Conservation (phyloP, 2,113 vertebrate genomes). For the Siniperca chuatsi region DNA sequence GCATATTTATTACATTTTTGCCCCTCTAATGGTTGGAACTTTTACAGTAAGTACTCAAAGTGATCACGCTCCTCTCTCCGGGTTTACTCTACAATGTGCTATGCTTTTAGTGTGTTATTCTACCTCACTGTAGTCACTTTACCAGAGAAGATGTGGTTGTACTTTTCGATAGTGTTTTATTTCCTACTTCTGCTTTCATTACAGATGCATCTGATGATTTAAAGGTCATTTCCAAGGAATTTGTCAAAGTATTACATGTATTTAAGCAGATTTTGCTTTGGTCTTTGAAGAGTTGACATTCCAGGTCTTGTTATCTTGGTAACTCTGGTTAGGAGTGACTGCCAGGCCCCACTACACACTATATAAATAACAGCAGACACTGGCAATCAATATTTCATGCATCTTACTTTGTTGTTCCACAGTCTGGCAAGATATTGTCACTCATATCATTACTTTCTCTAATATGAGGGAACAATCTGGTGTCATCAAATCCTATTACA, state of each 20-base stretch:
- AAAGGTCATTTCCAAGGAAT: conserved; percentile 1
- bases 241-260: neutral
- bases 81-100: conserved; percentile 24
- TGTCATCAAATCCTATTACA: conserved; percentile 80
- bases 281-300: conserved; percentile 19
- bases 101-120: conserved; percentile 30
- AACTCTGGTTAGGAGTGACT: conserved; percentile 38
- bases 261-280: conserved; percentile 19
- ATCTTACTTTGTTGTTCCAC: conserved; percentile 74
- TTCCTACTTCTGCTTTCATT: conserved; percentile 3
- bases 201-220: conserved; percentile 18
- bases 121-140: conserved; percentile 32
- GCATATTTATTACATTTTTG: conserved; percentile 80
- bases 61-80: conserved; percentile 52
- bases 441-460: conserved; percentile 75
- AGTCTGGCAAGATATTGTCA: conserved; percentile 77
- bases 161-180: conserved; percentile 22
- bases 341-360: conserved; percentile 30
- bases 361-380: conserved; percentile 66
- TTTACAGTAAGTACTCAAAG: conserved; percentile 72
- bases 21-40: conserved; percentile 76
- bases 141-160: conserved; percentile 14
- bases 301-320: conserved; percentile 39
- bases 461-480: conserved; percentile 81
- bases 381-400: conserved; percentile 81